phyloP scores from a whole-genome alignment of 2,797 vertebrate species.

The Kryptolebias ocellatus region DNA sequence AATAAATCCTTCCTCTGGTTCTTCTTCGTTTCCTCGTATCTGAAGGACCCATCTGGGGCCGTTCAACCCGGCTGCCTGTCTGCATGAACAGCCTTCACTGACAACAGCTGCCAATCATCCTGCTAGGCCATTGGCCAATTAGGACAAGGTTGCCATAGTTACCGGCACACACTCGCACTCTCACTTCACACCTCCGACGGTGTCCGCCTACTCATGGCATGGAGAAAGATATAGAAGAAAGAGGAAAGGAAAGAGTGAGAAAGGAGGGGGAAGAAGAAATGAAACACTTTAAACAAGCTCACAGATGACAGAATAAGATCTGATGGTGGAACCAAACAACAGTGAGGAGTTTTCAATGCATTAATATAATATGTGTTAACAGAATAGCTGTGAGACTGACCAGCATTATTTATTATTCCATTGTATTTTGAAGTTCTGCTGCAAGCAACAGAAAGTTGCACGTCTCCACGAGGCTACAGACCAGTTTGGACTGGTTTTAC shows the following conservation, averaged over 20 bases:
- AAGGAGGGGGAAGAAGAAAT: conserved; percentile 11
- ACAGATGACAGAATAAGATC: conserved; percentile 6
- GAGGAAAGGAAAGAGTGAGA: conserved; percentile 26
- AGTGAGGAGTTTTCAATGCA: background rate
- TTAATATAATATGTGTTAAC: background rate
- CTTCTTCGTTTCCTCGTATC: conserved; percentile 7
- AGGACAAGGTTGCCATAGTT: conserved; percentile 70
- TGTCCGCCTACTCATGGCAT: conserved; percentile 70
- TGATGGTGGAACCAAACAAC: background rate
- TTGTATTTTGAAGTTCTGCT: background rate
- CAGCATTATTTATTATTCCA: background rate
- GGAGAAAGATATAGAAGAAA: conserved; percentile 42
- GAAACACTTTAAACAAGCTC: conserved; percentile 19
- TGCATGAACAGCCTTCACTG: conserved; percentile 57
- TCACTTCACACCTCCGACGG: conserved; percentile 71
- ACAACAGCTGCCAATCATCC: conserved; percentile 74
- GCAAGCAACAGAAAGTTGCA: no score
- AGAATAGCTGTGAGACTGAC: background rate
- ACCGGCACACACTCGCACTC: conserved; percentile 60
- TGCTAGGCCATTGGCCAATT: conserved; percentile 74
- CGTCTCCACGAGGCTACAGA: no score
- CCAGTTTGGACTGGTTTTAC: no score
- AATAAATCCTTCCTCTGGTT: conserved; percentile 20
- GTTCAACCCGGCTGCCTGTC: conserved; percentile 51
- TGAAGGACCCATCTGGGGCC: conserved; percentile 60